These are phyloP conservation scores for Nothoprocta perdicaria DNA, from an alignment of 2,113 vertebrate genomes.

Conservation along the genomic window DNA sequence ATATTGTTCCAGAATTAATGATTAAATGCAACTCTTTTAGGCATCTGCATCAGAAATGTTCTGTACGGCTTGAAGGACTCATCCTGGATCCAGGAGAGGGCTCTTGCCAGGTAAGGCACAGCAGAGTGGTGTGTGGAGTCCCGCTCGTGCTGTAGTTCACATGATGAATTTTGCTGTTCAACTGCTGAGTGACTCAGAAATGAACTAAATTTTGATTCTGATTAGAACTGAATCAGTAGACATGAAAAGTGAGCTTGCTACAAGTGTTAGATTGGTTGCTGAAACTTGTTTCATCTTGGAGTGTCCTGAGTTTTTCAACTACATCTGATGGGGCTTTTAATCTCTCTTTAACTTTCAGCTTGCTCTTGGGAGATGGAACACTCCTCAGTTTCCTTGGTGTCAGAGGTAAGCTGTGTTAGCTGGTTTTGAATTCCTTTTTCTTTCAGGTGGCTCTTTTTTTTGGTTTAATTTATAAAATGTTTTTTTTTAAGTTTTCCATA, in stretches of 20 bases:
- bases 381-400: background rate
- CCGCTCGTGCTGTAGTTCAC: constrained; percentile 57
- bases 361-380: background rate
- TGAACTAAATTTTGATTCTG: constrained; percentile 79
- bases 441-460: background rate
- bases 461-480: background rate
- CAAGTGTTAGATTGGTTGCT: background rate
- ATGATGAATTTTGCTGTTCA: constrained; percentile 81
- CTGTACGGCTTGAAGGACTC: background rate
- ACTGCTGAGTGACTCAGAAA: constrained; percentile 81
- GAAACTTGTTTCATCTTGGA: background rate
- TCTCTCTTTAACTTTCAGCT: background rate
- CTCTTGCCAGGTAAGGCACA: background rate
- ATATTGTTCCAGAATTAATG: background rate
- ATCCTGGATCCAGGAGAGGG: background rate
- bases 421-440: background rate
- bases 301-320: background rate
- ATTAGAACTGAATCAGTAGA: constrained; percentile 64
- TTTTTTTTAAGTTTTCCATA: background rate
- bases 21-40: background rate
- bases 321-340: background rate
- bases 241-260: background rate
- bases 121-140: background rate
- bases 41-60: background rate
- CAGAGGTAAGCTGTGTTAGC: constrained; percentile 40